Conservation (phyloP, 2,888 invertebrate species). For the Platycheirus albimanus region DNA sequence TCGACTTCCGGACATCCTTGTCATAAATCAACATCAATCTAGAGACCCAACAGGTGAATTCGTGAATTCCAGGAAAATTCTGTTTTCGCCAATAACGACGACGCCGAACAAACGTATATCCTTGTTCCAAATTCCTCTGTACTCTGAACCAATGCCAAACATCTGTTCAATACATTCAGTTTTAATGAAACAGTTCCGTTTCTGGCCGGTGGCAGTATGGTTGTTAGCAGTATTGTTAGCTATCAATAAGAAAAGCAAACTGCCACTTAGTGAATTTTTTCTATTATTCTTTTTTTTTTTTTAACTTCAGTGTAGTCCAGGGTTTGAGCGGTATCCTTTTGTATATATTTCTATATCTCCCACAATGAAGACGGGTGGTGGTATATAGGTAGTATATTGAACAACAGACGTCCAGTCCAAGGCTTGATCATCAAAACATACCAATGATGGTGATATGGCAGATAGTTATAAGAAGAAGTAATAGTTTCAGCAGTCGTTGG, state of each 20-base stretch:
- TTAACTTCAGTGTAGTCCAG: not conserved
- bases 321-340: constrained; percentile 35
- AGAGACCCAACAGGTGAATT: constrained; percentile 57
- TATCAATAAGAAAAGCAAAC: constrained; percentile 70
- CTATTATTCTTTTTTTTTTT: constrained; percentile 22
- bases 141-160: constrained; percentile 38
- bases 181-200: constrained; percentile 57
- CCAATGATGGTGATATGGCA: constrained; percentile 46
- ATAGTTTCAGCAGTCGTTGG: constrained; percentile 56
- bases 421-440: constrained; percentile 52
- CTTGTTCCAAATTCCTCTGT: constrained; percentile 40
- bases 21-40: constrained; percentile 66
- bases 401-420: constrained; percentile 15
- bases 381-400: not conserved
- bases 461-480: constrained; percentile 55
- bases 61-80: not conserved
- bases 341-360: constrained; percentile 7
- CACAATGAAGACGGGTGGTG: not conserved
- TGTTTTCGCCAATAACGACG: not conserved
- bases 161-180: constrained; percentile 64
- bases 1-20: constrained; percentile 29
- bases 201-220: constrained; percentile 26
- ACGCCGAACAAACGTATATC: constrained; percentile 23
- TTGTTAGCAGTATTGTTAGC: constrained; percentile 51
- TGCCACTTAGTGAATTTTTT: constrained; percentile 62